phyloP scores from a whole-genome alignment of 2,113 vertebrate genomes.

The Lethenteron camtschaticum region DNA sequence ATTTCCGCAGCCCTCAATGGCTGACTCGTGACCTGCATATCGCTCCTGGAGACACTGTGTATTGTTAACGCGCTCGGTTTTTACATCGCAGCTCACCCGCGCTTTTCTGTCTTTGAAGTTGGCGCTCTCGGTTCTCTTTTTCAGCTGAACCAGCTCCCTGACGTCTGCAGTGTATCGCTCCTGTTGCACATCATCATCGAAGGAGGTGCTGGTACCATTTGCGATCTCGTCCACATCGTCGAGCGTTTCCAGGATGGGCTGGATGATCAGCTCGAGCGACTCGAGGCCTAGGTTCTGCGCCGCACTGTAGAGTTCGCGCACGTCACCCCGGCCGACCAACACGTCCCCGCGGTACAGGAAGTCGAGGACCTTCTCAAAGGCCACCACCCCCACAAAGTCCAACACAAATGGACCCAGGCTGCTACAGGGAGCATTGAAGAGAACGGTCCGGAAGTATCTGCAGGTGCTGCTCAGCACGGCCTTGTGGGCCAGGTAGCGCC shows the following conservation, averaged over 20 bases:
- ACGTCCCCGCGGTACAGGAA: not conserved
- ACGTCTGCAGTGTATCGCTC: no score
- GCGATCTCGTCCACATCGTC: not conserved
- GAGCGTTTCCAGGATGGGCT: slow-evolving; percentile 2
- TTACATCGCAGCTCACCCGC: no score
- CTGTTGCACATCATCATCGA: no score
- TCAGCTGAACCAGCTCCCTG: no score
- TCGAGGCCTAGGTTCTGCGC: slow-evolving; percentile 2
- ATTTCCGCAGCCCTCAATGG: no score
- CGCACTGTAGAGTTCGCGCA: slow-evolving; percentile 1
- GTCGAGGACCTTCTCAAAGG: slow-evolving; percentile 1
- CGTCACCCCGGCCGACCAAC: not conserved
- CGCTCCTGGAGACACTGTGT: no score
- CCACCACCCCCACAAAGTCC: not conserved
- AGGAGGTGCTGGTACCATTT: no score
- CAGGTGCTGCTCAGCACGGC: slow-evolving; percentile 5
- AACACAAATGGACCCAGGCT: not conserved
- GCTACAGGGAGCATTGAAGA: not conserved
- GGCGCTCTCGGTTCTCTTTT: no score
- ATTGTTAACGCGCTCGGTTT: no score
- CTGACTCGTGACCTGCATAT: no score
- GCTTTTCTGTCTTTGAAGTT: no score
- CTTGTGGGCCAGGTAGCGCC: slow-evolving; percentile 2
- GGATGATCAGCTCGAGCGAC: not conserved
- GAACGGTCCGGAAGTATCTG: slow-evolving; percentile 2